Evolutionary conservation across 2,888 invertebrate species (phyloP), one percentile per base, ranked within the genome.

Genomic region (Urechis unicinctus): DNA sequence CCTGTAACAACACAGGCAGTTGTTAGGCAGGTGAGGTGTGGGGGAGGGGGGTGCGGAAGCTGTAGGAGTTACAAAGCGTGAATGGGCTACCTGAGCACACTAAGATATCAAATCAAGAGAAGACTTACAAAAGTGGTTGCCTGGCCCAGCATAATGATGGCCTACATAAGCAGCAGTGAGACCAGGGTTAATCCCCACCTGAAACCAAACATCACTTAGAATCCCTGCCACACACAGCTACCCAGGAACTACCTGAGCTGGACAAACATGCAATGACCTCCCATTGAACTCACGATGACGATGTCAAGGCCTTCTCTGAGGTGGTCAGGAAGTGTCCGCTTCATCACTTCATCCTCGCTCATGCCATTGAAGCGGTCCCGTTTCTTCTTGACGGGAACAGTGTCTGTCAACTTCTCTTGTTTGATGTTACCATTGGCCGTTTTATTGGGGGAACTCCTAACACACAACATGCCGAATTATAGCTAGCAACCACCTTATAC

Each of bases 111-210:
- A n/a, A 17, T 9, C 3, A 21, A 21, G 31, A 13, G n/a, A 28
- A 13, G 13, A 81, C 85, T 84, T 76, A 86, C 96, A 97, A 82
- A 97, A 96, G 82, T 97, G 97, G 82, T 97, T 97, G 47, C 96
- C 96, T 47, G 95, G 95, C 52, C 96, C 96, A 53, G 96, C 95
- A 82, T 97, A 97, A 81, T 97, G 95, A 81, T 96, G 96, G 2
- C 95, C 95, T 80, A 94, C 93, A 82, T 92, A 94, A 63, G 96
- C 96, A 65, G 96, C 95, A 81, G 92, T 93, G 71, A 95, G 82
- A 1, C 96, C 95, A 13, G 96, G 96, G 83, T 97, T 97, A 70
- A 96, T 95, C 66, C 96, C 96, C 82, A 97, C 91, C 95, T 96
- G 82, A 55, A 81, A 43, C 26, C 25, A 3, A 13, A 24, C 49